These are phyloP conservation scores for Chrysocyon brachyurus DNA, from an alignment of 2,797 vertebrate genomes.

Conservation along the genomic window DNA sequence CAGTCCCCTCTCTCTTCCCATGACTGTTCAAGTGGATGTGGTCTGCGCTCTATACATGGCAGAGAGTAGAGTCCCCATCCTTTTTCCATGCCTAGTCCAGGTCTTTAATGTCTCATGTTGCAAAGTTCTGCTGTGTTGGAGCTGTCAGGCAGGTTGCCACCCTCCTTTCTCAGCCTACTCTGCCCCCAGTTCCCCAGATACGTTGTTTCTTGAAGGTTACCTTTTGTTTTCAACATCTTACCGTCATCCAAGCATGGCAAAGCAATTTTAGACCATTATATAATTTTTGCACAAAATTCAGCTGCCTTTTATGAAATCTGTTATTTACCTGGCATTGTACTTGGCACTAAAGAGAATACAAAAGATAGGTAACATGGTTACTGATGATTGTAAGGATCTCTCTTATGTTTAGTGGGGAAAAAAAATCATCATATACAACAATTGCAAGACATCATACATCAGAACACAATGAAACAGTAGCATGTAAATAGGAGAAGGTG, in stretches of 20 bases:
- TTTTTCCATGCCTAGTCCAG: background rate
- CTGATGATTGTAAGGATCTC: background rate
- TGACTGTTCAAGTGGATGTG: background rate
- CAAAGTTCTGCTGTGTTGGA: background rate
- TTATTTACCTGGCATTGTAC: conserved; percentile 51
- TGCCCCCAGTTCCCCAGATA: background rate
- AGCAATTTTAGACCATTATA: conserved; percentile 76
- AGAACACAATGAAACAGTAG: conserved; percentile 37
- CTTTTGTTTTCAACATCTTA: conserved; percentile 69
- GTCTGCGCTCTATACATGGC: background rate
- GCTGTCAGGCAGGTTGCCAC: conserved; percentile 52
- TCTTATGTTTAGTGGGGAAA: background rate
- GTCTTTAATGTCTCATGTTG: conserved; percentile 59
- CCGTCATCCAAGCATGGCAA: conserved; percentile 62
- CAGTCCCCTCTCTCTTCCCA: background rate
- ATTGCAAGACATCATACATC: background rate
- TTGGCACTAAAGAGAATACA: conserved; percentile 56
- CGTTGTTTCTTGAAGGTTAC: conserved; percentile 45
- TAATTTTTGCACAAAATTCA: conserved; percentile 73
- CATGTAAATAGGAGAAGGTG: conserved; percentile 24
- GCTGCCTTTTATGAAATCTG: conserved; percentile 61
- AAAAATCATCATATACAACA: background rate
- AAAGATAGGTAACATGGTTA: background rate
- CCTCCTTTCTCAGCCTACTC: background rate
- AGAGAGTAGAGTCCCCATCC: background rate